Evolutionary conservation across 2,888 invertebrate genomes (phyloP).

Genomic region (Pollenia angustigena): DNA sequence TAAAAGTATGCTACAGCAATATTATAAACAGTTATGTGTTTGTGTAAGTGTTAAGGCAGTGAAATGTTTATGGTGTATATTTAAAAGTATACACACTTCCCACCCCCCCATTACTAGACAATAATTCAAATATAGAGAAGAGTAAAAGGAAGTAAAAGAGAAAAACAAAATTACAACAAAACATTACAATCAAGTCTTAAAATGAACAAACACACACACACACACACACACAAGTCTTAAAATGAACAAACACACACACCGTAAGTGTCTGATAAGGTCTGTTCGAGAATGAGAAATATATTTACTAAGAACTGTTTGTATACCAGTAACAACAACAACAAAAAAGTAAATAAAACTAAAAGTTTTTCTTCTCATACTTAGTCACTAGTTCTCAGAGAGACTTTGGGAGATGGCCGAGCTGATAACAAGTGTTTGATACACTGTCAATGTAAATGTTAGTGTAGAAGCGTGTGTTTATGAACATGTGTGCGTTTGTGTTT

Average conservation of each 20-base stretch:
- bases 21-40: slow-evolving; percentile 28
- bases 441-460: slow-evolving; percentile 16
- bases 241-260: too few species aligned
- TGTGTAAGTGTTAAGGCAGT: not conserved
- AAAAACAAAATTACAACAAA: too few species aligned
- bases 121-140: not conserved
- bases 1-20: slow-evolving; percentile 50
- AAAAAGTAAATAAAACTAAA: slow-evolving; percentile 24
- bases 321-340: not conserved
- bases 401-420: slow-evolving; percentile 9
- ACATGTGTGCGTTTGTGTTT: not conserved
- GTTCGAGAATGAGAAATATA: not conserved
- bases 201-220: too few species aligned
- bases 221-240: too few species aligned
- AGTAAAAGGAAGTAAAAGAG: not conserved
- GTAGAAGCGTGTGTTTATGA: not conserved
- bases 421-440: slow-evolving; percentile 36
- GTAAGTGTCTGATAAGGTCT: not conserved
- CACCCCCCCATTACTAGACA: not conserved
- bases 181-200: not conserved
- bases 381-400: not conserved
- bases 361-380: not conserved
- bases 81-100: not conserved
- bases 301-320: slow-evolving; percentile 25
- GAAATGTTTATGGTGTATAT: not conserved